Base-by-base conservation (phyloP, 2,113 vertebrate genomes). In the Barbus barbus region DNA sequence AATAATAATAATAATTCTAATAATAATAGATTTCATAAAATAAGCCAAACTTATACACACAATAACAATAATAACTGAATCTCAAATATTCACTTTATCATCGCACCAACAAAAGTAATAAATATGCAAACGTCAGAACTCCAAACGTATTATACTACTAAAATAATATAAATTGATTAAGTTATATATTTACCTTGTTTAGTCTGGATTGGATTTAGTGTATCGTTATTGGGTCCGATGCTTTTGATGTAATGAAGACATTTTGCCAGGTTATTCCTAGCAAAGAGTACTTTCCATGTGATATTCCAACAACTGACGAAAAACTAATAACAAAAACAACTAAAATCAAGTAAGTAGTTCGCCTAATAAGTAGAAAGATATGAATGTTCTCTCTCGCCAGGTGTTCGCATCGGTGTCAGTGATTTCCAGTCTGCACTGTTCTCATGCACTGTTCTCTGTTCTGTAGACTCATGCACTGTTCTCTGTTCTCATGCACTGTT, bases 201-300 rank as follows among this genome's bases (percentile, higher is more conserved):
- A 69, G 41, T 71, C 65, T 11, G 12, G 9, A 9, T 16, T 14
- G 41, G 11, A 4, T 72, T 80, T n/a, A 3, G 36, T 12, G 38
- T 46, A 46, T 65, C 31, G 60, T 86, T 87, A 90, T 78, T 24
- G 13, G 6, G 26, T 26, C 58, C 74, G 60, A 74, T 61, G 60
- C 33, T n/a, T 11, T 18, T 9, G 31, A 81, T 65, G 22, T 65
- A 63, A 7, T 12, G 13, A 38, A 61, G 28, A 41, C 85, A 90
- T 89, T 13, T 26, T 87, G 74, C 78, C 44, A 85, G 53, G 74
- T 76, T 22, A 63, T 67, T 84, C 84, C 84, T 84, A 86, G 48
- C 48, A 81, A 60, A 77, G 7, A 16, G 3, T 3, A 11, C 58
- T 86, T 65, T 77, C 85, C 78, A 84, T 88, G 77, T 46, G 84